phyloP scores from a whole-genome alignment of 2,888 invertebrate genomes.

The Galerucella calmariensis region DNA sequence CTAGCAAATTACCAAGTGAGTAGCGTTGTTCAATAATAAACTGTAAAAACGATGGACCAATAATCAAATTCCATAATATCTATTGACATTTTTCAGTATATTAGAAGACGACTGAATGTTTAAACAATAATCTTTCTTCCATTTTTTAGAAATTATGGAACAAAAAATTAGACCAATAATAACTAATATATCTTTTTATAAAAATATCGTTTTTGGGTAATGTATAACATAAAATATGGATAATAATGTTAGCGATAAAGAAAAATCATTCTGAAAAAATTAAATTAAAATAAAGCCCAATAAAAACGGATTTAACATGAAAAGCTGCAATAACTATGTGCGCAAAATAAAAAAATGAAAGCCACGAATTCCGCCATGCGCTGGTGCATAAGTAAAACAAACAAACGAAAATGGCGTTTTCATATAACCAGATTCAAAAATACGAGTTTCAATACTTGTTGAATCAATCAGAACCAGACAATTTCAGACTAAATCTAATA shows the following conservation, averaged over 20 bases:
- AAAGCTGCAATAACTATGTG: constrained; percentile 49
- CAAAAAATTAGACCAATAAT: background rate
- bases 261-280: constrained; percentile 20
- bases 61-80: background rate
- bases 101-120: background rate
- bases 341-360: constrained; percentile 29
- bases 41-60: background rate
- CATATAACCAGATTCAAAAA: no score
- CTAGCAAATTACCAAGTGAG: background rate
- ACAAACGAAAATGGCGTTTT: constrained; percentile 8
- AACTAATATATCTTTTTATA: background rate
- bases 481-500: no score
- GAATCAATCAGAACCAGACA: no score
- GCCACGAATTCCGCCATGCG: constrained; percentile 32
- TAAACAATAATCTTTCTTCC: background rate
- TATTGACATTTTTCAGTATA: background rate
- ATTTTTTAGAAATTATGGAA: background rate
- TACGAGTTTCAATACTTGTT: no score
- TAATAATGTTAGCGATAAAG: constrained; percentile 21
- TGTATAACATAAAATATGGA: background rate
- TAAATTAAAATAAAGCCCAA: constrained; percentile 48
- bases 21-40: background rate
- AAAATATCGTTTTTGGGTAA: constrained; percentile 13
- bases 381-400: constrained; percentile 18
- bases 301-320: constrained; percentile 56